A percentile compares a stretch with the other conserved stretches of the same genome.
phyloP scores from a whole-genome alignment of 2,113 vertebrate species.

The Smithornis capensis region DNA sequence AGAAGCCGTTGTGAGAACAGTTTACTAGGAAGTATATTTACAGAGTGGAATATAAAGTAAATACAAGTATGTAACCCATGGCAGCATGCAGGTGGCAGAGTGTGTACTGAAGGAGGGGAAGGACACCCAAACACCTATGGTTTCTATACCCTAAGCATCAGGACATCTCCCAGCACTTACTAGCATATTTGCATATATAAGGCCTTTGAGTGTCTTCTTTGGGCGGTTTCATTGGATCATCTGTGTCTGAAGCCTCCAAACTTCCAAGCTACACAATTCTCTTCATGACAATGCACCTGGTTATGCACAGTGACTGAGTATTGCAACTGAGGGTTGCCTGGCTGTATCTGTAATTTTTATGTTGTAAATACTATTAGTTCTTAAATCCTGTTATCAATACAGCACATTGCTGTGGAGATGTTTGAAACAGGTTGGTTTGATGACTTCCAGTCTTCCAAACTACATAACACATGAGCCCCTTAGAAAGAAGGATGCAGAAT shows the following conservation, averaged over 20 bases:
- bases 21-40: not conserved
- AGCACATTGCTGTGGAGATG: not conserved
- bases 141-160: not conserved
- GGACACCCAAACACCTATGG: not conserved
- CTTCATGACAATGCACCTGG: too few relatives aligned
- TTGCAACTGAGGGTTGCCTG: too few relatives aligned
- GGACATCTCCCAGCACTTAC: too few relatives aligned
- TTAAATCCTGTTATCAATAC: too few relatives aligned
- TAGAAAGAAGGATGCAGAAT: not conserved
- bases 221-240: too few relatives aligned
- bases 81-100: fast-evolving
- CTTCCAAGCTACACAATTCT: too few relatives aligned
- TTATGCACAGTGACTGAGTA: too few relatives aligned
- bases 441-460: not conserved
- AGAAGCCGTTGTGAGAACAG: not conserved
- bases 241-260: too few relatives aligned
- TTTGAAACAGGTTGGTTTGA: fast-evolving
- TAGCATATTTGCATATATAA: too few relatives aligned
- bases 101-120: not conserved
- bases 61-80: not conserved
- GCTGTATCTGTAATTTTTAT: too few relatives aligned
- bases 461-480: fast-evolving
- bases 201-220: too few relatives aligned
- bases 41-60: not conserved
- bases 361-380: too few relatives aligned